Conservation (phyloP, 2,113 vertebrate genomes). For the Paradoxurus hermaphroditus region DNA sequence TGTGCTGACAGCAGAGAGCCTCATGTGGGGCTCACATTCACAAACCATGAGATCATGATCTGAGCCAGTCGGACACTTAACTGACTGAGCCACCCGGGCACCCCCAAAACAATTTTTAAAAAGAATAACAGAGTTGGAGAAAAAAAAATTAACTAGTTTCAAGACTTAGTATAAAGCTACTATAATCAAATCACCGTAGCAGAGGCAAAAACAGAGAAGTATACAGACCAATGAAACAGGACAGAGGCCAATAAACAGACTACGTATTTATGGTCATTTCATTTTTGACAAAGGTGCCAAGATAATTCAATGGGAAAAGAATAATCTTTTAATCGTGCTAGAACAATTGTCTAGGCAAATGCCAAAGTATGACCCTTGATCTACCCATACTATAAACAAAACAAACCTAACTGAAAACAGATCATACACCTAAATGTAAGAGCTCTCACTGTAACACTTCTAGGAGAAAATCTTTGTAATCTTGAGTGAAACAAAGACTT, state of each 20-base stretch:
- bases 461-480: neutral
- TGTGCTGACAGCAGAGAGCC: too few relatives aligned
- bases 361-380: neutral
- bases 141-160: neutral
- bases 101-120: neutral
- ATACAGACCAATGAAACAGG: neutral
- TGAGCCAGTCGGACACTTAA: too few relatives aligned
- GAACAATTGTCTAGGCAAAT: neutral
- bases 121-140: neutral
- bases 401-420: neutral
- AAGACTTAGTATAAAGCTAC: neutral
- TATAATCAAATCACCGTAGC: neutral
- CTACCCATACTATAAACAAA: neutral
- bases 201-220: neutral
- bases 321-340: neutral
- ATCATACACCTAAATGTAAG: neutral
- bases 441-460: neutral
- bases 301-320: neutral
- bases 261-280: neutral
- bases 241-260: neutral
- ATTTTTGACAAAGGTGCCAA: neutral
- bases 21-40: too few relatives aligned
- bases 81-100: too few relatives aligned
- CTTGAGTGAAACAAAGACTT: neutral
- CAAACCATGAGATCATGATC: too few relatives aligned